A percentile compares a stretch with the other conserved stretches of the same genome.
Conservation (phyloP, 2,888 invertebrate species). For the Drosophila tripunctata region DNA sequence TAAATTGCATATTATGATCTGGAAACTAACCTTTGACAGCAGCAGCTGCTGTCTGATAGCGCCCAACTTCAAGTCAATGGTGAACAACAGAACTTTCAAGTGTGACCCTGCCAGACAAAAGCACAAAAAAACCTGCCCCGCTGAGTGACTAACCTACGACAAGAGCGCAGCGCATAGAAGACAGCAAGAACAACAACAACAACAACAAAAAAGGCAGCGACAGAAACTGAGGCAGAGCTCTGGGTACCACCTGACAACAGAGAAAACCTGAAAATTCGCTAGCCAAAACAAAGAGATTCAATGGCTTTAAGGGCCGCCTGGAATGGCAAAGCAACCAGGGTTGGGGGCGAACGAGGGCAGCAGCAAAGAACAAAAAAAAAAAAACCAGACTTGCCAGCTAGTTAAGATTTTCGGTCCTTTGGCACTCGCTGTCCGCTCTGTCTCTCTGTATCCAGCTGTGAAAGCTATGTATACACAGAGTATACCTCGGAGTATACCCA, state of each 20-base stretch:
- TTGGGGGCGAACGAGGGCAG: slow-evolving; percentile 6
- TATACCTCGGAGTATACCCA: neutral
- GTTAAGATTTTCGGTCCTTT: slow-evolving; percentile 31
- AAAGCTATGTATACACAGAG: slow-evolving; percentile 8
- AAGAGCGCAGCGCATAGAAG: slow-evolving; percentile 53
- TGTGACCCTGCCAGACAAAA: slow-evolving; percentile 16
- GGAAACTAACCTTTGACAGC: slow-evolving; percentile 50
- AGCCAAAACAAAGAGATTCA: slow-evolving; percentile 47
- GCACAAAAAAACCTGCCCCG: slow-evolving; percentile 38
- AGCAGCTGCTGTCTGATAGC: slow-evolving; percentile 36
- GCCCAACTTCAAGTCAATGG: slow-evolving; percentile 61
- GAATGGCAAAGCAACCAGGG: slow-evolving; percentile 25
- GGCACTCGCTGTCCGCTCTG: no score
- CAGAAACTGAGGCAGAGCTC: slow-evolving; percentile 12
- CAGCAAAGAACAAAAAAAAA: slow-evolving; percentile 3
- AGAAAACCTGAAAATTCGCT: slow-evolving; percentile 68
- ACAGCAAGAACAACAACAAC: slow-evolving; percentile 6
- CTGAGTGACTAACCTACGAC: slow-evolving; percentile 71
- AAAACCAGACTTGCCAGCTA: slow-evolving; percentile 52
- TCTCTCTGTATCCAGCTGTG: slow-evolving; percentile 25
- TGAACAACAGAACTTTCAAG: slow-evolving; percentile 10
- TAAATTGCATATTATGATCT: slow-evolving; percentile 17
- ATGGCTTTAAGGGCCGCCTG: slow-evolving; percentile 36
- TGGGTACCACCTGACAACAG: slow-evolving; percentile 56
- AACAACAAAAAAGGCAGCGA: slow-evolving; percentile 4